These are phyloP conservation scores for Otolemur garnettii DNA, from an alignment of 2,113 vertebrate genomes.

Conservation along the genomic window DNA sequence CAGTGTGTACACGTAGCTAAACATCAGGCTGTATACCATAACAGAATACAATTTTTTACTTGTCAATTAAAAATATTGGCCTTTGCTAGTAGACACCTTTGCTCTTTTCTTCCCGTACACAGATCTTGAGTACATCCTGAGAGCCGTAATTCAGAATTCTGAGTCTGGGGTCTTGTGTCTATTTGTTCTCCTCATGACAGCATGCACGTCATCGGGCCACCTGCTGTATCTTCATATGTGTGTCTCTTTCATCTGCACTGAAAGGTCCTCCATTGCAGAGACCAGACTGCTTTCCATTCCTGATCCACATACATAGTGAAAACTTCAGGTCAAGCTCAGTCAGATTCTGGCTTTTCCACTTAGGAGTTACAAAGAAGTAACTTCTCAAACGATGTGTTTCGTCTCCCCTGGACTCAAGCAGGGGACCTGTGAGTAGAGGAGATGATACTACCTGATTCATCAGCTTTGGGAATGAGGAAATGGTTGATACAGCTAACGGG, in stretches of 20 bases:
- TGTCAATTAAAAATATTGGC: background rate
- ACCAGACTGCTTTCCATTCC: background rate
- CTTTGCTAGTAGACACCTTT: background rate
- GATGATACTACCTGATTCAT: background rate
- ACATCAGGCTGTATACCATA: background rate
- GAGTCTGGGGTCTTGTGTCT: too few species aligned
- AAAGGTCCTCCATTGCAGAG: background rate
- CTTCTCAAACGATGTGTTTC: background rate
- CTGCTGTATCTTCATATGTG: accelerated
- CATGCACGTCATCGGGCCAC: too few species aligned
- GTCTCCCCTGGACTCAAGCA: background rate
- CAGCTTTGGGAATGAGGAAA: background rate
- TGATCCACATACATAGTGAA: background rate
- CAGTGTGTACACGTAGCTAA: background rate
- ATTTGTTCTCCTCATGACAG: background rate
- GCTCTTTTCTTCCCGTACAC: background rate
- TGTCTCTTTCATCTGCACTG: background rate
- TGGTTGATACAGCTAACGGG: background rate
- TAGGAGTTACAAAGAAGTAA: background rate
- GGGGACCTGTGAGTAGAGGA: background rate
- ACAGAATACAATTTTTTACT: background rate
- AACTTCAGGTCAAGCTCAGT: background rate
- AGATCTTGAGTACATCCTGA: background rate
- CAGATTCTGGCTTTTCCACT: background rate
- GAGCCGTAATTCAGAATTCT: background rate